Base-by-base conservation (phyloP, 2,113 vertebrate species). In the Probosciger aterrimus region DNA sequence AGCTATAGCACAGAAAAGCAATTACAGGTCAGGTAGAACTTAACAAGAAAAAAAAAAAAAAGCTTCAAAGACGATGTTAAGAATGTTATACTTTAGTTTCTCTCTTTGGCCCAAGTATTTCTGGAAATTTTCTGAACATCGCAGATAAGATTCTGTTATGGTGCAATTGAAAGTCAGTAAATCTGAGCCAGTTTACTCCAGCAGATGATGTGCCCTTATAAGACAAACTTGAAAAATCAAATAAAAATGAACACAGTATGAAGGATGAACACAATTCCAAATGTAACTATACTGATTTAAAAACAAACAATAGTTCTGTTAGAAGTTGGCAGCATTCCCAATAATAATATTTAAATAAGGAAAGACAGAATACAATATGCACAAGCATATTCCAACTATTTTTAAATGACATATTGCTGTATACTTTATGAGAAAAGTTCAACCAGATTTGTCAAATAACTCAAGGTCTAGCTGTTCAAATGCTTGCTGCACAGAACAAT, bases 301-400 rank as follows among this genome's bases (percentile, higher is more conserved):
- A 94, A 96, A 55, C 85, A 94, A 97, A 92, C 90, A 93, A 96
- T 84, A 68, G 92, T n/a, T 94, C 92, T 92, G 53, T 63, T 84
- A 43, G 79, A 86, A 86, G 68, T 6, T 96, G 96, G 95, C 90
- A 95, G 73, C 69, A 49, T 94, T 94, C 95, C 95, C 69, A 90
- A 88, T 68, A 88, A 86, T 86, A 96, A 94, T 97, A 96, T 96
- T 97, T 96, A 92, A 96, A 95, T 52, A 95, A 91, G 55, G 31
- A 50, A 91, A 91, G 93, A n/a, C 76, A 82, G 90, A 96, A 94
- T 35, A 92, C 85, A 95, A 93, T 93, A 81, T 15, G 65, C 82
- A 78, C 80, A 92, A 92, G 43, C 95, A n/a, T 28, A 52, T 19
- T 82, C 78, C 52, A 91, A 75, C 88, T 95, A 85, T 96, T 96